Evolutionary conservation across 2,113 vertebrate genomes (phyloP).

Genomic region (Cettia cetti): DNA sequence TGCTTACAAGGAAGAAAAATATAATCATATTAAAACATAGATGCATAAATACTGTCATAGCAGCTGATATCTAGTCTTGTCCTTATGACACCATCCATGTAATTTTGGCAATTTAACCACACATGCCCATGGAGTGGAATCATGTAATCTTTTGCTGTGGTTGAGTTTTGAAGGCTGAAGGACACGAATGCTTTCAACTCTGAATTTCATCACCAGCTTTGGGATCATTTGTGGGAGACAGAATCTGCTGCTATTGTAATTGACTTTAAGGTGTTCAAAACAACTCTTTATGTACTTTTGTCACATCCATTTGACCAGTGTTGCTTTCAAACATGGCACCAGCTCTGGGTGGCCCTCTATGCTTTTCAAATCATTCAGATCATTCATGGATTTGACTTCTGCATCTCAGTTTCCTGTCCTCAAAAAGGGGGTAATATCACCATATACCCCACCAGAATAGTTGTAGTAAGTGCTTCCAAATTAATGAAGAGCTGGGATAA

Average conservation of each 20-base stretch:
- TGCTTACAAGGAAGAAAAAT: background rate
- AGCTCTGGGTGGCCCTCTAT: too few species aligned
- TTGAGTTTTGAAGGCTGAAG: background rate
- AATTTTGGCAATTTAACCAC: background rate
- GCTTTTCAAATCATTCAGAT: too few species aligned
- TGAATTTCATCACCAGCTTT: background rate
- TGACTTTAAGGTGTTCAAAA: too few species aligned
- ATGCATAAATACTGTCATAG: background rate
- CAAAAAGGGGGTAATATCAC: background rate
- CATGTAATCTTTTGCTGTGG: rapidly evolving
- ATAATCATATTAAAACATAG: background rate
- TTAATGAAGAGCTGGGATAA: background rate
- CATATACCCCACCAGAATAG: background rate
- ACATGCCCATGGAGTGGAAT: background rate
- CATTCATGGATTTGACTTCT: background rate
- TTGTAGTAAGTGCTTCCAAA: background rate
- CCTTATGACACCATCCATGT: background rate
- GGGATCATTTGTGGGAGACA: too few species aligned
- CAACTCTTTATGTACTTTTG: too few species aligned
- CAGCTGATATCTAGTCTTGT: background rate
- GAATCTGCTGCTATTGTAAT: too few species aligned
- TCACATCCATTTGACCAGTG: too few species aligned
- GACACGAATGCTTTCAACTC: background rate
- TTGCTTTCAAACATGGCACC: too few species aligned
- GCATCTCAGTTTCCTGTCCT: background rate